Evolutionary conservation across 2,797 vertebrate genomes (phyloP).

Genomic region (Anguilla anguilla): DNA sequence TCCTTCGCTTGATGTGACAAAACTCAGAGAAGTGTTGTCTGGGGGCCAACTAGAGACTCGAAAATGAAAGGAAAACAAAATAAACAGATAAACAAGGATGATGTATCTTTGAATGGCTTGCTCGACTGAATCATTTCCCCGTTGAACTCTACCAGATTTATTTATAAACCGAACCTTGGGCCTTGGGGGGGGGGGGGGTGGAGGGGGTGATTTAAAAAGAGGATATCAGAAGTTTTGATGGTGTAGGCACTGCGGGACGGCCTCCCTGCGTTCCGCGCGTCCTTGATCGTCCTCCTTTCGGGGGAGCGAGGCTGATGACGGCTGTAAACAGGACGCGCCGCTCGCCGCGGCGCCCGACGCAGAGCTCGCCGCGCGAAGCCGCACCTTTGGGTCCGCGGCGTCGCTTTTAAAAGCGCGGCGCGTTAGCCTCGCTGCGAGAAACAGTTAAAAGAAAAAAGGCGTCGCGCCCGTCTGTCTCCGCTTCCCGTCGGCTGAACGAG

Average conservation of each 20-base stretch:
- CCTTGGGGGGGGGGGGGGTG: too few species aligned
- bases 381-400: neutral
- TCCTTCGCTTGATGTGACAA: constrained; percentile 47
- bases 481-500: neutral
- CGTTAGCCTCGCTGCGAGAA: neutral
- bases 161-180: constrained; percentile 33
- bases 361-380: neutral
- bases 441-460: constrained; percentile 7
- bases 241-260: neutral
- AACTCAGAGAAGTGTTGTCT: constrained; percentile 40
- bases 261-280: neutral
- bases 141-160: constrained; percentile 21
- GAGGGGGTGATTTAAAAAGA: too few species aligned
- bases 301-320: neutral
- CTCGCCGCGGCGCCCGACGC: neutral
- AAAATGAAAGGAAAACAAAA: constrained; percentile 33
- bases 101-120: constrained; percentile 20
- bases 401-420: neutral
- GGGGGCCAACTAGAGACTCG: constrained; percentile 35
- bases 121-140: constrained; percentile 26
- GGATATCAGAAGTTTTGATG: neutral
- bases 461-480: neutral
- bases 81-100: constrained; percentile 37
- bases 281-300: constrained; percentile 25
- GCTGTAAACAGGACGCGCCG: neutral